Evolutionary conservation across 2,113 vertebrate genomes (phyloP).

Genomic region (Chelonoidis abingdonii): DNA sequence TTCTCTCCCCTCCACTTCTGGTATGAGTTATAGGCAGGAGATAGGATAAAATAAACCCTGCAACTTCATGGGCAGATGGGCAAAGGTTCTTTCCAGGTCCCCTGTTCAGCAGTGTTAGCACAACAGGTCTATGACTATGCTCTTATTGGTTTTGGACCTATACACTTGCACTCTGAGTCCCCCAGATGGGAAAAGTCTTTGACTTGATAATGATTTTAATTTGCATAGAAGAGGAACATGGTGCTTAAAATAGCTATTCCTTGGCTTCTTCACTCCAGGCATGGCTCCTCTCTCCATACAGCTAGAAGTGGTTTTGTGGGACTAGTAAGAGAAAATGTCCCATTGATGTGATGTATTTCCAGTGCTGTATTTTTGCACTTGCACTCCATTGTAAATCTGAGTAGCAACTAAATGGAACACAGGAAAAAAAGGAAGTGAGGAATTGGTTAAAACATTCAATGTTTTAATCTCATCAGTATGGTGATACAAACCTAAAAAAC

Average conservation of each 20-base stretch:
- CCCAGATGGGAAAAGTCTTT: fast-evolving
- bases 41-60: not conserved
- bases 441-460: not conserved
- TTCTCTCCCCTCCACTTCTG: not conserved
- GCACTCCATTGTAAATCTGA: fast-evolving
- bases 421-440: not conserved
- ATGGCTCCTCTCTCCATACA: fast-evolving
- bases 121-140: not conserved
- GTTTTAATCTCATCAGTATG: not conserved
- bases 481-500: not conserved
- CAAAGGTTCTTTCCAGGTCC: not conserved
- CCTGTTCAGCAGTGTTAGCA: not conserved
- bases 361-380: not conserved
- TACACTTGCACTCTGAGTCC: not conserved
- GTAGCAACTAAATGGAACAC: not conserved
- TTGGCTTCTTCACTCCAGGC: fast-evolving
- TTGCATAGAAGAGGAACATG: not conserved
- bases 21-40: not conserved
- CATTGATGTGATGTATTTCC: not conserved
- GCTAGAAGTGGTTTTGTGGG: not conserved
- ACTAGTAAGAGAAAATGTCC: not conserved
- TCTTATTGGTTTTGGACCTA: not conserved
- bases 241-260: not conserved
- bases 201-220: fast-evolving
- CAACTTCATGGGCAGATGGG: not conserved